Conservation (phyloP, 2,888 invertebrate genomes). For the Ochropleura leucogaster region DNA sequence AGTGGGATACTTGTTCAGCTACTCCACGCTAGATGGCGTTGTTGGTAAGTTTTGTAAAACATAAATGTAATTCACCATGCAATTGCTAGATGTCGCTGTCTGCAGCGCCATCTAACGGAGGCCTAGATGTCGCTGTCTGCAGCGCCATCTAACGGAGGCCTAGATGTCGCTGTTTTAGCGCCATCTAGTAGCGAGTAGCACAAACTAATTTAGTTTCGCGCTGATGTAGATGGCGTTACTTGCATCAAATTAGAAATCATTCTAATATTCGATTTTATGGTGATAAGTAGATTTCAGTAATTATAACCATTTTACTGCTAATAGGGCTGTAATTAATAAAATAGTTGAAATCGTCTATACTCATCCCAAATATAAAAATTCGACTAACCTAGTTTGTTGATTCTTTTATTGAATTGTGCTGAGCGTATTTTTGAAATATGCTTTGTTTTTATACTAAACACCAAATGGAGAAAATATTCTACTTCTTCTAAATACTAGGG, state of each 20-base stretch:
- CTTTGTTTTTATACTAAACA: neutral
- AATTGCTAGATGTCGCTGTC: constrained; percentile 30
- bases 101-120: constrained; percentile 68
- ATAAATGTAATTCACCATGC: accelerated
- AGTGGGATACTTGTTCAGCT: constrained; percentile 77
- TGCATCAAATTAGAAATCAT: constrained; percentile 29
- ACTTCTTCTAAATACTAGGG: neutral
- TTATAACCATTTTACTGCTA: neutral
- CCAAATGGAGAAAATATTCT: neutral
- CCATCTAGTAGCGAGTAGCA: constrained; percentile 70
- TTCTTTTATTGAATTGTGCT: neutral
- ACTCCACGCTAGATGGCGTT: constrained; percentile 81
- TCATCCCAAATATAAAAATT: neutral
- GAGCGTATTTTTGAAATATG: neutral
- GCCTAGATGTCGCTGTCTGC: too few relatives aligned
- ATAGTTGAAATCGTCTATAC: neutral
- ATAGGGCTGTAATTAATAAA: neutral
- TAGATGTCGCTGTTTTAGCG: too few relatives aligned
- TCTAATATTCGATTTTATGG: neutral
- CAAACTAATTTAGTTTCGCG: constrained; percentile 11
- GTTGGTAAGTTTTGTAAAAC: constrained; percentile 74
- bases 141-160: constrained; percentile 35
- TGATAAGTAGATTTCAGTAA: neutral
- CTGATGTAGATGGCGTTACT: constrained; percentile 54
- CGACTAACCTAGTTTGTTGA: neutral